phyloP scores from a whole-genome alignment of 2,113 vertebrate genomes.

The Cyprinodon brontotheroides region DNA sequence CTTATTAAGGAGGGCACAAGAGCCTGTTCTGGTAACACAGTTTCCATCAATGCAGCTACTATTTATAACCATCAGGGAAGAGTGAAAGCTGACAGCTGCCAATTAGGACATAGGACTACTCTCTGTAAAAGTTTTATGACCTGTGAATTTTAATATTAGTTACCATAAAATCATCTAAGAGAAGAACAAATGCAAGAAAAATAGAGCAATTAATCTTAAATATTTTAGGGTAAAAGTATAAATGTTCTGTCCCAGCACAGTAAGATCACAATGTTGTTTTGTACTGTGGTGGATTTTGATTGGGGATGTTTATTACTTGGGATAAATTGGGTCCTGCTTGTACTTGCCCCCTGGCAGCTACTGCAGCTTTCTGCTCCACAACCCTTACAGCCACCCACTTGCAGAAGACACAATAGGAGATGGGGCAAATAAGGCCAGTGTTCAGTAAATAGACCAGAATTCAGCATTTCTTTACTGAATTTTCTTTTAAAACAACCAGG shows the following conservation, averaged over 20 bases:
- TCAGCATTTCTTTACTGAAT: constrained; percentile 7
- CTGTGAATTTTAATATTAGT: constrained; percentile 15
- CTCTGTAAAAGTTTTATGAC: constrained; percentile 31
- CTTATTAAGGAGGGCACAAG: constrained; percentile 54
- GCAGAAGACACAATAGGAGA: constrained; percentile 46
- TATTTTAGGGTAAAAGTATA: constrained; percentile 25
- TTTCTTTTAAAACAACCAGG: too few relatives aligned
- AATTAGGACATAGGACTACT: constrained; percentile 62
- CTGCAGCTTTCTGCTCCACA: constrained; percentile 45
- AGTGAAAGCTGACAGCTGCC: constrained; percentile 48
- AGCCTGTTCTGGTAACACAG: constrained; percentile 34
- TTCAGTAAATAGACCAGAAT: constrained; percentile 17
- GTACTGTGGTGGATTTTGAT: constrained; percentile 34
- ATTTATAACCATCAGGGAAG: constrained; percentile 54
- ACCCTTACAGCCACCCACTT: constrained; percentile 56
- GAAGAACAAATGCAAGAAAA: constrained; percentile 23
- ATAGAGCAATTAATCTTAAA: constrained; percentile 24
- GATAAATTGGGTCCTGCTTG: constrained; percentile 25
- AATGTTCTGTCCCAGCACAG: not conserved
- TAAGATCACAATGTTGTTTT: constrained; percentile 17
- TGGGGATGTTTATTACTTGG: constrained; percentile 41
- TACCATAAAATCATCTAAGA: constrained; percentile 25
- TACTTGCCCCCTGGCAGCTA: constrained; percentile 51
- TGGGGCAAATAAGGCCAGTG: constrained; percentile 45
- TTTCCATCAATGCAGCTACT: constrained; percentile 44